Percentiles rank a stretch among this genome's conserved stretches.
Evolutionary conservation across 2,113 vertebrate species (phyloP).

Genomic region (Cyprinodon variegatus): DNA sequence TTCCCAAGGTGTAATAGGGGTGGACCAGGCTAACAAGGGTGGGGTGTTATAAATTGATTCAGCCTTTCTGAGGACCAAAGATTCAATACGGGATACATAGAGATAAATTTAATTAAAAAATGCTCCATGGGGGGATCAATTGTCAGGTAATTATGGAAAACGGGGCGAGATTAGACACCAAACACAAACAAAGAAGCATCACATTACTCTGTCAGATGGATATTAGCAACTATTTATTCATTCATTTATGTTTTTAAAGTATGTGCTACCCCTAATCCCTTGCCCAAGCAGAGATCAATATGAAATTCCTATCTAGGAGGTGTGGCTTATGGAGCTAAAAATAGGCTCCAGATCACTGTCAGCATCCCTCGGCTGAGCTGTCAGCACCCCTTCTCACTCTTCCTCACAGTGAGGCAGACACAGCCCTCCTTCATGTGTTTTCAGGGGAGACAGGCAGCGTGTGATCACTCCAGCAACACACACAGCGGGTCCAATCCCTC

Average conservation of each 20-base stretch:
- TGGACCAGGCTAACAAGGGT: slow-evolving; percentile 19
- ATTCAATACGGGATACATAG: slow-evolving; percentile 50
- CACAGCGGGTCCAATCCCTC: slow-evolving; percentile 48
- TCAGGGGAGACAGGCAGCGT: slow-evolving; percentile 58
- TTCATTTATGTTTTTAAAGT: background rate
- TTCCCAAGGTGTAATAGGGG: slow-evolving; percentile 18
- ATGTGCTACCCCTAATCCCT: slow-evolving; percentile 13
- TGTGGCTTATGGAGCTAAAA: slow-evolving; percentile 55
- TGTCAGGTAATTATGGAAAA: slow-evolving; percentile 66
- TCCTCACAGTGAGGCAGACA: slow-evolving; percentile 59
- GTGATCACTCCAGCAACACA: slow-evolving; percentile 59
- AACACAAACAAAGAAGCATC: slow-evolving; percentile 52
- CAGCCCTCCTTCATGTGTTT: slow-evolving; percentile 63
- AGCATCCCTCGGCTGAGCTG: slow-evolving; percentile 66
- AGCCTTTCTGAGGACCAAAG: slow-evolving; percentile 31
- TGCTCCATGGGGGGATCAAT: slow-evolving; percentile 46
- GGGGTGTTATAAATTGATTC: slow-evolving; percentile 27
- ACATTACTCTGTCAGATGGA: slow-evolving; percentile 25
- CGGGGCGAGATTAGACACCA: slow-evolving; percentile 55
- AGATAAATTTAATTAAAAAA: slow-evolving; percentile 58
- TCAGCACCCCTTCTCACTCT: slow-evolving; percentile 69
- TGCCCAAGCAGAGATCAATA: slow-evolving; percentile 36
- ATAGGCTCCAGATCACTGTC: slow-evolving; percentile 57
- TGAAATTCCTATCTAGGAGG: slow-evolving; percentile 67
- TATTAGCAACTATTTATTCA: slow-evolving; percentile 1